Percentiles rank a stretch among this genome's conserved stretches.
phyloP scores from a whole-genome alignment of 2,113 vertebrate genomes.

The Mugil cephalus region DNA sequence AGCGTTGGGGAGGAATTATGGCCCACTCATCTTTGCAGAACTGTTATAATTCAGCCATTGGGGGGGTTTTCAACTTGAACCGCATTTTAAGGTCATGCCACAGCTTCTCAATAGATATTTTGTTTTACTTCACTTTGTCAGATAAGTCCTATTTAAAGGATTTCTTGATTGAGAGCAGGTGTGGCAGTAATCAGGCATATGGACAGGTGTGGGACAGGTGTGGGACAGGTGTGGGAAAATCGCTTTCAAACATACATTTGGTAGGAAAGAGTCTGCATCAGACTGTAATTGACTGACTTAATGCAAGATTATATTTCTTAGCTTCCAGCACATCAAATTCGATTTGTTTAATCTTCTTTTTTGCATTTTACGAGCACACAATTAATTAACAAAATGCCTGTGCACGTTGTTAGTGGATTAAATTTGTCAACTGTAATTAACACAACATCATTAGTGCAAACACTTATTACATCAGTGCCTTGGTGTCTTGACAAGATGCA shows the following conservation, averaged over 20 bases:
- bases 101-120: no score
- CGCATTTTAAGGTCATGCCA: no score
- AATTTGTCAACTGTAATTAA: constrained; percentile 56
- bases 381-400: constrained; percentile 61
- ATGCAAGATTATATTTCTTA: constrained; percentile 16
- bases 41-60: no score
- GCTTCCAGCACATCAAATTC: constrained; percentile 25
- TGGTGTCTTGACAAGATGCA: constrained; percentile 28
- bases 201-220: no score
- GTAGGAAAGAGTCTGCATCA: background rate
- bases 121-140: no score
- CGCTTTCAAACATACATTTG: background rate
- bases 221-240: no score
- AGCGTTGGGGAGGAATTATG: no score
- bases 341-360: constrained; percentile 56
- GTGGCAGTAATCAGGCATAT: no score
- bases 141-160: no score
- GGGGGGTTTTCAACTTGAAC: no score
- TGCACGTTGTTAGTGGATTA: constrained; percentile 55
- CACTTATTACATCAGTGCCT: constrained; percentile 43
- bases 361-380: constrained; percentile 47
- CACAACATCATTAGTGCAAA: constrained; percentile 50
- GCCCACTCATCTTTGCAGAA: no score
- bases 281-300: background rate
- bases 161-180: no score